Evolutionary conservation across 2,888 invertebrate species (phyloP).

Genomic region (Pristionchus maxplancki): DNA sequence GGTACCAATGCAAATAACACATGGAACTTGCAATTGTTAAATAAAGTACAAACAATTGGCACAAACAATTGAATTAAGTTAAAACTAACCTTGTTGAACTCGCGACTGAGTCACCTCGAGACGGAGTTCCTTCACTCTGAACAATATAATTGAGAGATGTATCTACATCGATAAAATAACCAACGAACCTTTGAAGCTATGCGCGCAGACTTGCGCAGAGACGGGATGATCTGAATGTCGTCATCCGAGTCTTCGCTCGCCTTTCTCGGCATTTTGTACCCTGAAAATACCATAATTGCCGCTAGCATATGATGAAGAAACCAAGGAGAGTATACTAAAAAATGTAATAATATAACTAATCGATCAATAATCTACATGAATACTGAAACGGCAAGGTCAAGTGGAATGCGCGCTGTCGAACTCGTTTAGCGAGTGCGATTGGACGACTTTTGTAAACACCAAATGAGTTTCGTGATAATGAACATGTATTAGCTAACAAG

Average conservation of each 20-base stretch:
- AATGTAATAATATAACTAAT: not conserved
- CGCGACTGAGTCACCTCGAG: not conserved
- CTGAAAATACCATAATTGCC: not conserved
- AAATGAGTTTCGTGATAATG: no score
- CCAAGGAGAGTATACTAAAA: not conserved
- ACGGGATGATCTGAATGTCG: conserved; percentile 31
- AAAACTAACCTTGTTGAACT: not conserved
- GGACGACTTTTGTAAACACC: not conserved
- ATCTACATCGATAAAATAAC: not conserved
- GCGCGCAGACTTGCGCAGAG: conserved; percentile 32
- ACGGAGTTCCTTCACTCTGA: conserved; percentile 15
- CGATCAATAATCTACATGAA: not conserved
- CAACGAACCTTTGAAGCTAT: conserved; percentile 34
- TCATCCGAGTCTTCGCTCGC: conserved; percentile 37
- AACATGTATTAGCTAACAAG: not conserved
- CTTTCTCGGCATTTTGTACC: conserved; percentile 24
- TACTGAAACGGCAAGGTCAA: conserved; percentile 36
- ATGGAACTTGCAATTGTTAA: not conserved
- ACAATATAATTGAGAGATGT: not conserved
- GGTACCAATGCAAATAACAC: no score
- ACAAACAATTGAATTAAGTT: no score
- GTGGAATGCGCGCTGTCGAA: conserved; percentile 8
- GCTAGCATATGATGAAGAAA: not conserved
- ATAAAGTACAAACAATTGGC: not conserved
- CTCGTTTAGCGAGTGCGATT: not conserved